Evolutionary conservation across 2,797 vertebrate species (phyloP).

Genomic region (Anolis apletophallus): DNA sequence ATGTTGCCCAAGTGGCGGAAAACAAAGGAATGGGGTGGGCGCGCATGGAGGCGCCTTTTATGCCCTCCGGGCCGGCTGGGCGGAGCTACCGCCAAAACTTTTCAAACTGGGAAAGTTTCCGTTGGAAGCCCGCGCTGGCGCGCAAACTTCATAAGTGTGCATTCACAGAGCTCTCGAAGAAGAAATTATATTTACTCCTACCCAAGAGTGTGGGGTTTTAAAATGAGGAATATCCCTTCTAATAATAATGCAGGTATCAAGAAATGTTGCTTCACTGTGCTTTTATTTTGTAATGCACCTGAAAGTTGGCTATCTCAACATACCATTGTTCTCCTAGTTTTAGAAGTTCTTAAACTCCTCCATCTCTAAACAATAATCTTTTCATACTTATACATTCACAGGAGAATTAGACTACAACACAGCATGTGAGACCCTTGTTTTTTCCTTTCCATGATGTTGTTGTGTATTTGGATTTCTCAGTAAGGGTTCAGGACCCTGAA

Average conservation of each 20-base stretch:
- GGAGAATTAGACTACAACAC: neutral
- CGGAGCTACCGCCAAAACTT: too few species aligned
- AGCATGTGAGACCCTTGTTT: neutral
- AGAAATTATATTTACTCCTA: neutral
- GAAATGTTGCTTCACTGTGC: neutral
- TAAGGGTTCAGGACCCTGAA: neutral
- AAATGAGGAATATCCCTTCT: neutral
- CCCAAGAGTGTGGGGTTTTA: neutral
- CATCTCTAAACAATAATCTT: neutral
- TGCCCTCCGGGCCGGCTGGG: too few species aligned
- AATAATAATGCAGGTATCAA: neutral
- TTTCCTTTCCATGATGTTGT: neutral
- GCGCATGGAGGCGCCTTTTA: too few species aligned
- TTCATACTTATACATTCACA: neutral
- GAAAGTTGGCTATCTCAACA: neutral
- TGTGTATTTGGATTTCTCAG: constrained; percentile 5
- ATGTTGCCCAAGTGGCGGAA: too few species aligned
- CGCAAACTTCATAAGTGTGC: too few species aligned
- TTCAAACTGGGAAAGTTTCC: too few species aligned
- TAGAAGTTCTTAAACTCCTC: neutral
- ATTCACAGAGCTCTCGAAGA: too few species aligned
- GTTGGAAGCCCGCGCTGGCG: too few species aligned
- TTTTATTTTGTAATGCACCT: neutral
- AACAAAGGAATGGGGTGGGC: too few species aligned
- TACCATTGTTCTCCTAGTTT: neutral